Evolutionary conservation across 2,113 vertebrate genomes (phyloP), one percentile per base, ranked within the genome.

Genomic region (Cercopithecus mona): DNA sequence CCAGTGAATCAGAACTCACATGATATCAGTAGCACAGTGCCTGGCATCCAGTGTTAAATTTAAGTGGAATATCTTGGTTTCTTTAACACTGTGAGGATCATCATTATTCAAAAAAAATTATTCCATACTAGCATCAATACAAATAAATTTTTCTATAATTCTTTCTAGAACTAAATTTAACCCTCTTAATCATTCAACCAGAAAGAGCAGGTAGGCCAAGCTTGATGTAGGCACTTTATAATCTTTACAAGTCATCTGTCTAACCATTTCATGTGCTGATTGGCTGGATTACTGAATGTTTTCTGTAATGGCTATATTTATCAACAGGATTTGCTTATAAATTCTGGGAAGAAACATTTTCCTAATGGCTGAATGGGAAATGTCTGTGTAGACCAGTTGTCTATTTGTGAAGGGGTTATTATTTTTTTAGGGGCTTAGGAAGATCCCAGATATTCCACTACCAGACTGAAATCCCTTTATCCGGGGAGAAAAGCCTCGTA

Each of bases 141-240:
- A 84, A 84, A 61, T n/a, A 2, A 5, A 55, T 61, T 90, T 96
- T 83, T 87, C 73, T 87, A 52, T 61, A 96, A 79, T 78, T n/a
- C 17, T 68, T 68, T n/a, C 32, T 68, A 16, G 32, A 94, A 66
- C 27, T 73, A 43, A 35, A 91, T 94, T 95, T 86, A 76, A 59
- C 32, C n/a, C 81, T 94, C 45, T 95, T 40, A 48, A 64, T 68
- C 76, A 90, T 76, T 88, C 17, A 50, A 70, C 90, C 84, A 95
- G 57, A 72, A 76, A 45, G 35, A 73, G 2, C 32, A 61, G 13
- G 17, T 40, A 87, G 40, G 27, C 45, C 72, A 83, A 50, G 8
- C 52, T 81, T 59, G 32, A 83, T 5, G 40, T 2, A 72, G 25
- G 5, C 13, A 38, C 73, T 90, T 90, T 27, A 38, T 73, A 6